These are phyloP conservation scores for Grallaria varia DNA, from an alignment of 2,113 vertebrate species.

Conservation along the genomic window DNA sequence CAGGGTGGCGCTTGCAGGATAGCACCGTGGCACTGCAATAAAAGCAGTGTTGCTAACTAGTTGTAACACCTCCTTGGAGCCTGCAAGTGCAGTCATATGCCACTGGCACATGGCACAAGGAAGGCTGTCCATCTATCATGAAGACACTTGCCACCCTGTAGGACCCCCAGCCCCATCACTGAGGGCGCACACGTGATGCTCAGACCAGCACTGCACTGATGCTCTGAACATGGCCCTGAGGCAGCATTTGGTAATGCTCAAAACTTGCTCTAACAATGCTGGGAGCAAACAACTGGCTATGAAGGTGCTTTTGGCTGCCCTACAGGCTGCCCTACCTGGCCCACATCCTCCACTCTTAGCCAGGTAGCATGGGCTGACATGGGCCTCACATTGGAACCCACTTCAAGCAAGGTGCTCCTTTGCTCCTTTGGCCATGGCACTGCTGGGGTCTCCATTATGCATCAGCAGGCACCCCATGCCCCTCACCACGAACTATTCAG, in stretches of 20 bases:
- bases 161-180: not conserved
- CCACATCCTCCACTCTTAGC: rapidly evolving
- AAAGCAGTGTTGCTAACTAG: not conserved
- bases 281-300: not conserved
- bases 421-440: not conserved
- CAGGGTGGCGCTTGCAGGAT: rapidly evolving
- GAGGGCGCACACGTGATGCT: rapidly evolving
- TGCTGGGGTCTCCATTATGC: not conserved
- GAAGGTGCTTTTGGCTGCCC: not conserved
- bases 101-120: not conserved
- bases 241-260: not conserved
- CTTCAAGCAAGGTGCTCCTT: not conserved
- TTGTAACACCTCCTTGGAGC: not conserved
- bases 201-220: not conserved
- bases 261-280: not conserved
- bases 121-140: not conserved
- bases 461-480: not conserved
- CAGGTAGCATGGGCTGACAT: rapidly evolving
- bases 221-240: not conserved
- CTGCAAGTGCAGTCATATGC: not conserved
- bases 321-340: not conserved
- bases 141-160: not conserved
- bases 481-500: not conserved
- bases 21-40: rapidly evolving
- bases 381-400: not conserved